Evolutionary conservation across 2,113 vertebrate genomes (phyloP).

Genomic region (Cygnus atratus): DNA sequence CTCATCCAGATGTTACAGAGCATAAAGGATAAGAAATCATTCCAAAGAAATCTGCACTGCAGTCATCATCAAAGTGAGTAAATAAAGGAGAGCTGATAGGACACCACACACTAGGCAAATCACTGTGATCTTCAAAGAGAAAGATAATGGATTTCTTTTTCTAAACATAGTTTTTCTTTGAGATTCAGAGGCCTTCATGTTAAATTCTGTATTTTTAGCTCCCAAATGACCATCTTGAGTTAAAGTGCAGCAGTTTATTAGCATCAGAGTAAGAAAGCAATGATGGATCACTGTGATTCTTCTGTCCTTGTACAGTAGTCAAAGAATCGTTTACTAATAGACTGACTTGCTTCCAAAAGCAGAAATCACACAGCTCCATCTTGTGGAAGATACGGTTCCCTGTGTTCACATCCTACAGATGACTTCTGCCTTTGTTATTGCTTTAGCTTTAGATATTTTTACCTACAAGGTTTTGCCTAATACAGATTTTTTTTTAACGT

Average conservation of each 20-base stretch:
- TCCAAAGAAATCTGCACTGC: slow-evolving; percentile 31
- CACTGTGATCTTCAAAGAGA: background rate
- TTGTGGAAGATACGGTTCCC: slow-evolving; percentile 50
- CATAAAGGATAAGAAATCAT: slow-evolving; percentile 15
- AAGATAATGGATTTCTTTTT: slow-evolving; percentile 6
- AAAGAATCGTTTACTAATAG: background rate
- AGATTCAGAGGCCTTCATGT: slow-evolving; percentile 23
- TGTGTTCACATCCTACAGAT: background rate
- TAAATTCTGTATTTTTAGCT: slow-evolving; percentile 57
- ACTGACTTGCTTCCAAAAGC: background rate
- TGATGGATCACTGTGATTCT: slow-evolving; percentile 17
- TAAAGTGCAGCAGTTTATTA: slow-evolving; percentile 38
- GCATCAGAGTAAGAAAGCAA: slow-evolving; percentile 42
- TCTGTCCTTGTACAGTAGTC: slow-evolving; percentile 3
- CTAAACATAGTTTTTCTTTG: background rate
- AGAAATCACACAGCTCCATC: slow-evolving; percentile 75
- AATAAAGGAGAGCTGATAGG: background rate
- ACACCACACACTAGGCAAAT: background rate
- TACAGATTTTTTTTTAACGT: background rate
- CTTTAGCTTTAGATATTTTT: background rate
- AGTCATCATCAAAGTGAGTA: background rate
- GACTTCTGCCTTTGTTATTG: background rate
- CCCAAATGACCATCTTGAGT: slow-evolving; percentile 35
- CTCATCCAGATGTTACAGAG: slow-evolving; percentile 18
- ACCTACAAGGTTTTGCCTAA: background rate